Percentiles rank a stretch among this genome's conserved stretches.
These are phyloP conservation scores for Heliconius erato DNA, from an alignment of 2,888 invertebrate genomes.

Conservation along the genomic window DNA sequence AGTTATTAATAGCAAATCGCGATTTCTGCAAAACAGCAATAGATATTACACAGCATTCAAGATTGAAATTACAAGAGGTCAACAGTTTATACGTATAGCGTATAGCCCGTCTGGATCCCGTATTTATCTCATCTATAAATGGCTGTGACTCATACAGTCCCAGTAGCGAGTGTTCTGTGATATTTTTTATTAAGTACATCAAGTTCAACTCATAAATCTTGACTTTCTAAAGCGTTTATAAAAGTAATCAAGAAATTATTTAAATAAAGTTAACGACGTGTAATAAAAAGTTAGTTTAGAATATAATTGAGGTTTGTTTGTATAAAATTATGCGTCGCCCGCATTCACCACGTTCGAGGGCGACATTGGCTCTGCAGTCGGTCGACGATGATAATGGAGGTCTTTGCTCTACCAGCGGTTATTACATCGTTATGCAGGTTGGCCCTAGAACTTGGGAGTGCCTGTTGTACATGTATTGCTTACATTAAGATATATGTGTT, in stretches of 20 bases:
- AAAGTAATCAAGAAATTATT: not conserved
- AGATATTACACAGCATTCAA: not conserved
- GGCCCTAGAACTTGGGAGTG: constrained; percentile 19
- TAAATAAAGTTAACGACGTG: not conserved
- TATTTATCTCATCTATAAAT: constrained; percentile 4
- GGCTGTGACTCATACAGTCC: constrained; percentile 11
- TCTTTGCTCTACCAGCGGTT: constrained; percentile 29
- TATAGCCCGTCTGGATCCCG: constrained; percentile 5
- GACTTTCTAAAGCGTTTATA: constrained; percentile 2
- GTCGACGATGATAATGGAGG: constrained; percentile 29
- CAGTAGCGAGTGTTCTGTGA: not conserved
- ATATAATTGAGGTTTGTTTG: constrained; percentile 5
- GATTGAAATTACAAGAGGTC: constrained; percentile 5
- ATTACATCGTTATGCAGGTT: constrained; percentile 19
- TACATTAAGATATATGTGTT: not conserved
- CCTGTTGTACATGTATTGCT: not conserved
- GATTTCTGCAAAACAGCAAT: constrained; percentile 2
- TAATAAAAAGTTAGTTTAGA: constrained; percentile 4
- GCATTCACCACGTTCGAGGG: constrained; percentile 16
- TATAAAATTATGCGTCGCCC: constrained; percentile 23
- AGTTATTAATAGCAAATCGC: not conserved
- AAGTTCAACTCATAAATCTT: not conserved
- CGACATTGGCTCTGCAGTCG: constrained; percentile 34
- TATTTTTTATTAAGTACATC: not conserved
- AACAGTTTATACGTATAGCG: constrained; percentile 4